Evolutionary conservation across 2,113 vertebrate genomes (phyloP).

Genomic region (crab-eating macaque (Macaca fascicularis)): DNA sequence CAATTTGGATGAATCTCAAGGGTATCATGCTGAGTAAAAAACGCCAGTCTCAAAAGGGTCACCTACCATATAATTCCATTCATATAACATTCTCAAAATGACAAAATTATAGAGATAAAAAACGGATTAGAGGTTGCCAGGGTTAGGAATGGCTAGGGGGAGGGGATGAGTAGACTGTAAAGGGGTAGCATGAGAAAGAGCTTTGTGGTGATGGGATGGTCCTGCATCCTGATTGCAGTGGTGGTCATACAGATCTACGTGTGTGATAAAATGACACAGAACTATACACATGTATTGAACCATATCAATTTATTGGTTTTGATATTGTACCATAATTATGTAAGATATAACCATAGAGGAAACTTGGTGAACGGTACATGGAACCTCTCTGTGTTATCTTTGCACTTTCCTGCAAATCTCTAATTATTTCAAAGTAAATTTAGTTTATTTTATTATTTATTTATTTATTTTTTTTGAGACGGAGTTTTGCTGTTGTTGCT

Average conservation of each 20-base stretch:
- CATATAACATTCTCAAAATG: background rate
- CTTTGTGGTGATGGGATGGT: background rate
- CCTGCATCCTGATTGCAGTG: background rate
- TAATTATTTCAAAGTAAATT: slow-evolving; percentile 28
- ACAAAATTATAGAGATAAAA: background rate
- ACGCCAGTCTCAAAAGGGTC: background rate
- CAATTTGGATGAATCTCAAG: background rate
- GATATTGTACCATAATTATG: background rate
- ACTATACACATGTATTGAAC: background rate
- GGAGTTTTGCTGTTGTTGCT: too few species aligned
- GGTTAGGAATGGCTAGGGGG: background rate
- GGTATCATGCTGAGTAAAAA: background rate
- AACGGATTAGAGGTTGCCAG: background rate
- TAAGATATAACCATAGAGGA: background rate
- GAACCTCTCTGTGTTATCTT: background rate
- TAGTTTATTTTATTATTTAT: too few species aligned
- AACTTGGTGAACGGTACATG: background rate
- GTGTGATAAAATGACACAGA: background rate
- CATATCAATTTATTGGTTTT: background rate
- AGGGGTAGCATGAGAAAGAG: background rate
- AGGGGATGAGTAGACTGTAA: background rate
- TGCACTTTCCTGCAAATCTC: background rate
- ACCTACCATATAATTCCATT: background rate
- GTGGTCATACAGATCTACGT: background rate
- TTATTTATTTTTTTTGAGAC: too few species aligned